Base-by-base conservation (phyloP, 2,113 vertebrate genomes). In the Corythornis madagascariensis region DNA sequence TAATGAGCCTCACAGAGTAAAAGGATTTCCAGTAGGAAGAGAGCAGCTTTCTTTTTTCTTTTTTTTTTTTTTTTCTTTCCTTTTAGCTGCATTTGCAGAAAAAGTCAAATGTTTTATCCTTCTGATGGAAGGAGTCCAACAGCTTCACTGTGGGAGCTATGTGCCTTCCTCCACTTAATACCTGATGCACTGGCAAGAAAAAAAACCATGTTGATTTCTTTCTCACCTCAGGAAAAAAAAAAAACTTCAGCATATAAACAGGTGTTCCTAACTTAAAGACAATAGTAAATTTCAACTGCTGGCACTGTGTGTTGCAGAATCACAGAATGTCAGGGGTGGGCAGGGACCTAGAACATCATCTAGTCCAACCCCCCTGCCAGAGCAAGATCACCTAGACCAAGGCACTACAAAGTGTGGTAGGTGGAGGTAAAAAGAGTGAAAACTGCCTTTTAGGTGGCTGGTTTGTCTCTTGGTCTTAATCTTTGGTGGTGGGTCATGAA, bases 11-110 rank as follows among this genome's bases (percentile, higher is more conserved):
- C 79, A 16, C 33, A 67, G 45, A 89, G 52, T 57, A 47, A 52
- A 83, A 87, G 71, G 50, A 87, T 78, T 63, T 87, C 78, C 74
- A 91, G 59, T 69, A 79, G 93, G 84, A 92, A 89, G 29, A 40
- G 10, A 79, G 63, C 28, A 26, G 52, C 2, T 1, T 48, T 33
- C 21, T 33, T 14, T 53, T 56, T 57, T n/a, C n/a, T 42, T 61
- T 48, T 38, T 57, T 1, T 13, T 52, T 55, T 57, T 40, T 60
- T 43, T 56, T 57, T 33, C 28, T 40, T 18, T 1, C 15, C 11
- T 47, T 75, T 12, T 66, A 43, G 59, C 55, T 91, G 85, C 76
- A 87, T 74, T 74, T 66, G 43, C 82, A 80, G 77, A 43, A 91
- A 94, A 79, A 89, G 19, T 5, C 4, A 14, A 50, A 25, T 2